Base-by-base conservation (phyloP, 2,113 vertebrate genomes). In the Malaclemys terrapin region DNA sequence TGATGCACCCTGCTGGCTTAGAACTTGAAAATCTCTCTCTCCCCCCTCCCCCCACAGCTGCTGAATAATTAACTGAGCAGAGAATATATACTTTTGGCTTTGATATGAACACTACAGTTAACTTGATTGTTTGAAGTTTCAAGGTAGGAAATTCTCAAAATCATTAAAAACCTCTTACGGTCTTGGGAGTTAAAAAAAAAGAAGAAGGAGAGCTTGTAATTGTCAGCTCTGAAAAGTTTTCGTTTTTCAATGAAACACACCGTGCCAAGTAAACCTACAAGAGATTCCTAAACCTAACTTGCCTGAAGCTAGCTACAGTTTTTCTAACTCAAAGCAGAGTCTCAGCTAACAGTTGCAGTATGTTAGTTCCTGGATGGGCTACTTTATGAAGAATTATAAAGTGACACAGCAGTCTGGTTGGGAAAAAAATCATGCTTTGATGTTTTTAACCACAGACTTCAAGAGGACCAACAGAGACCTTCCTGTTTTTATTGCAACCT, bases 311-410 rank as follows among this genome's bases (percentile, higher is more conserved):
- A 88, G 89, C 84, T 81, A 79, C 85, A 88, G 90, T 91, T 94
- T 92, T 85, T 88, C 57, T 96, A 95, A 97, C 96, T 95, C 92
- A 97, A 97, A 97, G 95, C 87, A 79, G 87, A 91, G 90, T 89
- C 95, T 88, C 0, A 92, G 88, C 89, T 95, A 96, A 96, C 94
- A 94, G 90, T 97, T 96, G 95, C 96, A 95, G 90, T 10, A 75
- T 95, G 94, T 95, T 95, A 96, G 89, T 65, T 91, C 85, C 94
- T 97, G 92, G 94, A 93, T 91, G 89, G 93, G 76, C n/a, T 95
- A 86, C 88, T 97, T 96, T 96, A 95, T 95, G 94, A 96, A 96
- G 96, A 97, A 97, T 97, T 97, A 97, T 96, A 97, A 97, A 97
- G 96, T 95, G 96, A 97, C 95, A 96, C 95, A 97, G 94, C 96